These are phyloP conservation scores for Enteromius unitaeniatus DNA, from an alignment of 2,797 vertebrate genomes.

Conservation along the genomic window DNA sequence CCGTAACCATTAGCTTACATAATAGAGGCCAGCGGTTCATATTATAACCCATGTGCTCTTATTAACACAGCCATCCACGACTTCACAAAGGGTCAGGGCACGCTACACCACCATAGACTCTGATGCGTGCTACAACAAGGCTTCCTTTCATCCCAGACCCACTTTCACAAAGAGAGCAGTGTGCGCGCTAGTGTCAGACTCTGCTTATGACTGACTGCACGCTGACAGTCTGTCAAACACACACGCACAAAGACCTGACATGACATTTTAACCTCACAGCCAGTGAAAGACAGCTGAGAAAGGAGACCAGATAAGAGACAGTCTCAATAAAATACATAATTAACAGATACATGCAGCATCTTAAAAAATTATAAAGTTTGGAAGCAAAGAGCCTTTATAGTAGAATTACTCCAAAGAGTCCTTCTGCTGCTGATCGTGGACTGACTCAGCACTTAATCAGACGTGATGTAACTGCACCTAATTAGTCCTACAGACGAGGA, in stretches of 20 bases:
- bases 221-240: neutral
- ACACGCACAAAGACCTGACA: neutral
- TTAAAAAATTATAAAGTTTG: constrained; percentile 1
- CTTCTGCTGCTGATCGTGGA: neutral
- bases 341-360: neutral
- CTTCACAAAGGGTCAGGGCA: constrained; percentile 48
- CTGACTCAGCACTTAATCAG: neutral
- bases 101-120: constrained; percentile 31
- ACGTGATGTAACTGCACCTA: neutral
- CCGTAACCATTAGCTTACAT: neutral
- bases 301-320: neutral
- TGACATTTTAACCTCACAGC: neutral
- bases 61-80: constrained; percentile 24
- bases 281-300: neutral
- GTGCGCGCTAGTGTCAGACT: constrained; percentile 52
- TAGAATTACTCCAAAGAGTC: constrained; percentile 8
- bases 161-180: constrained; percentile 36
- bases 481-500: constrained; percentile 26
- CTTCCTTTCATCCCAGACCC: constrained; percentile 11
- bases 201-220: constrained; percentile 19
- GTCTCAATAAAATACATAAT: constrained; percentile 11
- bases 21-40: neutral
- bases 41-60: constrained; percentile 8
- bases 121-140: constrained; percentile 42
- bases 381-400: constrained; percentile 8